Evolutionary conservation across 2,113 vertebrate genomes (phyloP).

Genomic region (Cinclus mexicanus): DNA sequence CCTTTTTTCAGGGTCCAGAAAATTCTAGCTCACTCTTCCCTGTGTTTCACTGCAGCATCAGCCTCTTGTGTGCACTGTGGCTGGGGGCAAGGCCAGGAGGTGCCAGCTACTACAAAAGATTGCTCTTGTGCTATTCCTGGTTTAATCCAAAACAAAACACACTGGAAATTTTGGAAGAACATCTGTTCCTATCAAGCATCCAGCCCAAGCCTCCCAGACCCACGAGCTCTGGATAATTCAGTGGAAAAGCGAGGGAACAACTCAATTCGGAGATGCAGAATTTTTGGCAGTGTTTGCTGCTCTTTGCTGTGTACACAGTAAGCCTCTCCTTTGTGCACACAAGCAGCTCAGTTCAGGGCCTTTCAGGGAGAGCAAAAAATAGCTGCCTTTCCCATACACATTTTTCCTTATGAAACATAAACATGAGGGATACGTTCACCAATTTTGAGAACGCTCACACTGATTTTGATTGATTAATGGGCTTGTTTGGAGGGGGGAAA

Average conservation of each 20-base stretch:
- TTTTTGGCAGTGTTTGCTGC: background rate
- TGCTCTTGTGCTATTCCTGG: constrained; percentile 2
- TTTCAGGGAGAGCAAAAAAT: background rate
- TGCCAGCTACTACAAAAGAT: constrained; percentile 28
- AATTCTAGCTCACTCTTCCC: background rate
- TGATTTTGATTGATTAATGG: background rate
- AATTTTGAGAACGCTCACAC: background rate
- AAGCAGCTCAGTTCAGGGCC: background rate
- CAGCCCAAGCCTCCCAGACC: constrained; percentile 2
- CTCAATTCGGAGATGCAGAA: background rate
- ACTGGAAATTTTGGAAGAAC: constrained; percentile 37
- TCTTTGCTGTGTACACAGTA: background rate
- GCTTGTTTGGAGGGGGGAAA: background rate
- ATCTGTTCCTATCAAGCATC: background rate
- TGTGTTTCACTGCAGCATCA: constrained; percentile 2
- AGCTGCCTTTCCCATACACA: background rate
- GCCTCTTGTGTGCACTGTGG: background rate
- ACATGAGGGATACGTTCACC: background rate
- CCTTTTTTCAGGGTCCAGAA: constrained; percentile 11
- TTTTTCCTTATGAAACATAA: background rate
- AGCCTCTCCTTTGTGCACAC: background rate
- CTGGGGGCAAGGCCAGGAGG: background rate
- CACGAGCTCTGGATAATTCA: background rate
- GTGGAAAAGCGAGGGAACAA: background rate
- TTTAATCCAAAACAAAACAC: constrained; percentile 22